Base-by-base conservation (phyloP, 2,888 invertebrate genomes). In the Dusona sp. region DNA sequence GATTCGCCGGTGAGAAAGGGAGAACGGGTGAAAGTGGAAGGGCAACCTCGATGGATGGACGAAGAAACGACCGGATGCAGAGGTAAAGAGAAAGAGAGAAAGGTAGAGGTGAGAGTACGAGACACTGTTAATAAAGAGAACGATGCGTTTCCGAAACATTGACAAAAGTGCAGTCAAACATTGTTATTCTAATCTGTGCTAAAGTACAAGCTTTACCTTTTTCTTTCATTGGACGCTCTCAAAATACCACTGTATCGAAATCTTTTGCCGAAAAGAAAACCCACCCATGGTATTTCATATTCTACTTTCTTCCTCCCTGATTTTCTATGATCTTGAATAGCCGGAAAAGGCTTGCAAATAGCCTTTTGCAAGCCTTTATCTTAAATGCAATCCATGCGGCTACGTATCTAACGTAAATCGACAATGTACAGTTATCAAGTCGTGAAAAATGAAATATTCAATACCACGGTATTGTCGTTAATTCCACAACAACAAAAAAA, bases 101-200 rank as follows among this genome's bases (percentile, higher is more conserved):
- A 57, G 45, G 67, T n/a, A 38, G 79, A 70, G 72, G 64, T 48
- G 73, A 22, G 64, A 68, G 70, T 42, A 22, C 77, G 72, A 88
- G 72, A 85, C 85, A 86, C 84, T 36, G 36, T n/a, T 64, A 65
- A 65, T 22, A 48, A 8, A 72, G 33, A 42, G 29, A 45, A 68
- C 83, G 74, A 82, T 79, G 87, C 86, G 79, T 80, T 68, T 74
- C 36, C 29, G 64, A 48, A 74, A 22, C 61, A 61, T 88, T 86
- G 88, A 88, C 87, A 89, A 89, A 90, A 90, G 89, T 90, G 85
- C 85, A 87, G 86, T 89, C 84, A 45, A 80, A 80, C 89, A 89
- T 90, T 90, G 90, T 90, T 90, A 90, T 87, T 88, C 88, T 90
- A 90, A 90, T 90, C 90, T 42, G 42, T 8, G 42, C 42, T 87